Conservation (phyloP, 2,113 vertebrate species). For the Pterocles burchelli region DNA sequence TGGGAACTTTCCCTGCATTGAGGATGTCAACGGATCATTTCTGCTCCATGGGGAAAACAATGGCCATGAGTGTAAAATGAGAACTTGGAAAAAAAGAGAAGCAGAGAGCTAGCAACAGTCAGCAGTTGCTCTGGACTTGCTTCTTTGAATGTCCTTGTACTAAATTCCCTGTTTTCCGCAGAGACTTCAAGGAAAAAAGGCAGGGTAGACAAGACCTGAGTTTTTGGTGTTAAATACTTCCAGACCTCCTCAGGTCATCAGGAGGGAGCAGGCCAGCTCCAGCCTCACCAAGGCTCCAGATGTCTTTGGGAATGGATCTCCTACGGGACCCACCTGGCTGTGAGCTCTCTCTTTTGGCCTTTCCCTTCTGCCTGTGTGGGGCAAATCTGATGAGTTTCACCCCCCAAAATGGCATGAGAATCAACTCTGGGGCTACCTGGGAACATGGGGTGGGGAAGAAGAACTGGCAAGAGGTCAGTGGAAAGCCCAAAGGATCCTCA, state of each 20-base stretch:
- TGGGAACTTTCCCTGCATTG: not conserved
- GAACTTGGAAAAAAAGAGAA: not conserved
- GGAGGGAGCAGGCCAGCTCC: not conserved
- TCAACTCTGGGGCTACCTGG: not conserved
- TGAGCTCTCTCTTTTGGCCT: rapidly evolving
- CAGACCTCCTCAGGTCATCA: not conserved
- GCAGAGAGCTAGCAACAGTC: not conserved
- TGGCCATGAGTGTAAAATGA: not conserved
- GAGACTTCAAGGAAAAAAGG: not conserved
- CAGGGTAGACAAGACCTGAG: not conserved
- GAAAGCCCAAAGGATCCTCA: not conserved
- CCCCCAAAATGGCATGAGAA: not conserved
- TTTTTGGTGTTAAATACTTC: not conserved
- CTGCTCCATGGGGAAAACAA: not conserved
- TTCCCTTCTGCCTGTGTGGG: not conserved
- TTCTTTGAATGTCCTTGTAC: not conserved
- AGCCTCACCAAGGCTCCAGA: not conserved
- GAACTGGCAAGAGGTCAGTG: not conserved
- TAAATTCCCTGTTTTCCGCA: not conserved
- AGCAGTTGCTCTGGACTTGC: not conserved
- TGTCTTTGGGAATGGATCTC: not conserved
- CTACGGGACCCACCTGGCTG: rapidly evolving
- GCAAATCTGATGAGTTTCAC: not conserved
- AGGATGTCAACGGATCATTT: not conserved
- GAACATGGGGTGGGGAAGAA: rapidly evolving